Conservation (phyloP, 2,797 vertebrate species). For the Lacerta bilineata region DNA sequence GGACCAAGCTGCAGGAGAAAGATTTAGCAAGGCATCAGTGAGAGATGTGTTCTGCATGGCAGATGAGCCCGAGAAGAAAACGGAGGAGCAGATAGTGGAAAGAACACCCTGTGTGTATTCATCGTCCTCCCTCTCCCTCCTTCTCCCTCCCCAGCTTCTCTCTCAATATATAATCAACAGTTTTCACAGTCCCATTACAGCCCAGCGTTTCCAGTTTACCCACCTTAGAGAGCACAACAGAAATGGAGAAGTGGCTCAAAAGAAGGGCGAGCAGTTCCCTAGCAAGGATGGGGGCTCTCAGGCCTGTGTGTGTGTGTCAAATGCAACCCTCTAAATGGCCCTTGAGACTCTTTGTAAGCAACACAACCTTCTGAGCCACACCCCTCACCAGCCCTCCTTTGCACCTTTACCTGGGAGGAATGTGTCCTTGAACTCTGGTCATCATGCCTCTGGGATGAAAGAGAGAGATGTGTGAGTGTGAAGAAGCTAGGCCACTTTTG, state of each 20-base stretch:
- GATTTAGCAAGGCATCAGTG: conserved; percentile 23
- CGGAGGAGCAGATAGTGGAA: background rate
- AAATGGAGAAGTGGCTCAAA: background rate
- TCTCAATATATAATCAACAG: background rate
- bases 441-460: too few species aligned
- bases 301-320: too few species aligned
- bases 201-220: background rate
- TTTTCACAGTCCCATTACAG: background rate
- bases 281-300: too few species aligned
- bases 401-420: too few species aligned
- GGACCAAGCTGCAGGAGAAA: conserved; percentile 29
- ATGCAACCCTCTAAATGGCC: too few species aligned
- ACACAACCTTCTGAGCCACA: too few species aligned
- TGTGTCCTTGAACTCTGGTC: too few species aligned
- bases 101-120: background rate
- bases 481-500: too few species aligned
- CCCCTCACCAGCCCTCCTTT: too few species aligned
- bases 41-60: conserved; percentile 41
- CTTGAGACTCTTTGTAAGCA: too few species aligned
- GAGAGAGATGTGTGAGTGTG: too few species aligned
- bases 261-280: background rate
- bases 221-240: background rate
- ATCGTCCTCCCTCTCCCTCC: background rate
- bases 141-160: too few species aligned
- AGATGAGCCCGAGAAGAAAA: conserved; percentile 5